Conservation (phyloP, 2,797 vertebrate genomes). For the Rhyacichthys aspro region DNA sequence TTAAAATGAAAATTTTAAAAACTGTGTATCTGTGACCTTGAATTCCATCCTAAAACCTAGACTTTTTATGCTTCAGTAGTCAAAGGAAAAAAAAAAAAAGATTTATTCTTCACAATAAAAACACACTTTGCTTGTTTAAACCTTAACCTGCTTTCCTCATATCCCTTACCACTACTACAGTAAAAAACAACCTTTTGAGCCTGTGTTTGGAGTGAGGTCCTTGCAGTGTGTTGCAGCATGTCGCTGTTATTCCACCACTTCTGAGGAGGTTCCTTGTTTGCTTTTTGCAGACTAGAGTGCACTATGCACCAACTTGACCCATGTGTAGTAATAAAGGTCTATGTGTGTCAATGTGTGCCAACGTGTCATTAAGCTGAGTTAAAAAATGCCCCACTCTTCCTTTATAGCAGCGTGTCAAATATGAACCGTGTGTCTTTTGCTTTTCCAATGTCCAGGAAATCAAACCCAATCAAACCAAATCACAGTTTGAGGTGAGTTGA, state of each 20-base stretch:
- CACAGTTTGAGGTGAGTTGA: neutral
- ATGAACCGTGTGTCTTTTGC: constrained; percentile 1
- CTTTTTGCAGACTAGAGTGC: constrained; percentile 15
- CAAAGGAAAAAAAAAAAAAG: neutral
- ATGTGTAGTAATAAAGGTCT: constrained; percentile 10
- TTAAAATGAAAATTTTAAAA: neutral
- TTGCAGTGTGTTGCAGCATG: too few species aligned
- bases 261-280: constrained; percentile 43
- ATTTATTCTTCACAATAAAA: neutral
- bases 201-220: neutral
- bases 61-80: neutral
- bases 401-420: too few species aligned
- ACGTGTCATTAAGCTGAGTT: neutral
- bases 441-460: constrained; percentile 10
- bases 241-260: constrained; percentile 42
- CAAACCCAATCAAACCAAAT: constrained; percentile 19
- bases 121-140: too few species aligned
- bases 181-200: neutral
- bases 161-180: constrained; percentile 5
- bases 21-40: constrained; percentile 21
- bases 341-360: neutral
- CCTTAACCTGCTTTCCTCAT: neutral
- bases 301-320: constrained; percentile 25
- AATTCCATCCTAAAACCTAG: constrained; percentile 13
- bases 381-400: neutral